A percentile compares a stretch with the other conserved stretches of the same genome.
Conservation (phyloP, 2,888 invertebrate species). For the Nemapogon koenigi region DNA sequence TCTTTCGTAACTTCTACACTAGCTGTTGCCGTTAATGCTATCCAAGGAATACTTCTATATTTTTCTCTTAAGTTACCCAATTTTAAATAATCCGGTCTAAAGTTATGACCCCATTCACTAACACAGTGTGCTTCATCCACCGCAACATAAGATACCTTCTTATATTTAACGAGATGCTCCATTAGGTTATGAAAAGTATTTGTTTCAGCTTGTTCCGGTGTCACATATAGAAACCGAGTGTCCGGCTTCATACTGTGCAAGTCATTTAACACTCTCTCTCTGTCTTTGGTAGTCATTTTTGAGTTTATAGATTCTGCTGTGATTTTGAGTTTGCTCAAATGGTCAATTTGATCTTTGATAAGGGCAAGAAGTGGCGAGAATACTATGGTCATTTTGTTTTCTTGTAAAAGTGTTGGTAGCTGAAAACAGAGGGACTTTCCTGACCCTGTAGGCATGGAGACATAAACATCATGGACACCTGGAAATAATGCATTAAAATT, state of each 20-base stretch:
- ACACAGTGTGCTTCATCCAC: conserved; percentile 99
- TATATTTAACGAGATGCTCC: conserved; percentile 72
- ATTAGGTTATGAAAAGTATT: conserved; percentile 73
- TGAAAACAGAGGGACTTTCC: conserved; percentile 98
- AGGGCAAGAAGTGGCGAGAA: conserved; percentile 96
- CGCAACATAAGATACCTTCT: conserved; percentile 86
- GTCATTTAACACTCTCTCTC: conserved; percentile 79
- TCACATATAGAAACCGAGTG: conserved; percentile 90
- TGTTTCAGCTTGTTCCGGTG: conserved; percentile 95
- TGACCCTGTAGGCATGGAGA: conserved; percentile 98
- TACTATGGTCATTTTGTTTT: conserved; percentile 85
- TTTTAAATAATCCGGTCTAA: conserved; percentile 93
- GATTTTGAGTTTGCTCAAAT: conserved; percentile 78
- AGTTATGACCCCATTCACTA: conserved; percentile 99
- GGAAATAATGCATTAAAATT: conserved; percentile 24
- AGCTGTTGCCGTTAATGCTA: conserved; percentile 97
- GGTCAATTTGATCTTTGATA: conserved; percentile 96
- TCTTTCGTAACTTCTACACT: conserved; percentile 80
- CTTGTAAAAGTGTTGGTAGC: conserved; percentile 86
- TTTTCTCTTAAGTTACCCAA: conserved; percentile 68
- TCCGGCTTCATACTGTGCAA: conserved; percentile 75
- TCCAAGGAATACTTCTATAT: conserved; percentile 77
- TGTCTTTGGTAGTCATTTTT: conserved; percentile 80
- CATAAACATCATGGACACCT: conserved; percentile 90
- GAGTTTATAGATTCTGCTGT: conserved; percentile 91